Evolutionary conservation across 2,888 invertebrate species (phyloP).

Genomic region (Synanthedon vespiformis): DNA sequence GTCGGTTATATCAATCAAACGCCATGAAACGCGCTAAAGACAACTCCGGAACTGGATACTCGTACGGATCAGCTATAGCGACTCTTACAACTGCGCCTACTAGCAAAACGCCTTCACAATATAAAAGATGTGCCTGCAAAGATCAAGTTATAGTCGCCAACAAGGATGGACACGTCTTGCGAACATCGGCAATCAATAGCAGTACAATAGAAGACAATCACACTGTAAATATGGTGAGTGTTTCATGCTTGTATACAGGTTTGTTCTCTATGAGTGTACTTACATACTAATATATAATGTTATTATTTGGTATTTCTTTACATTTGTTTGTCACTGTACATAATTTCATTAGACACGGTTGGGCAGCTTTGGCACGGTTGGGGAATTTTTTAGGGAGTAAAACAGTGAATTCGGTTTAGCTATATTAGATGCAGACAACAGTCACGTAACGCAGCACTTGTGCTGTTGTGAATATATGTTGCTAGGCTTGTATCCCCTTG

Average conservation of each 20-base stretch:
- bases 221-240: slow-evolving; percentile 35
- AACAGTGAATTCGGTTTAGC: no score
- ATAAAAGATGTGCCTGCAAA: slow-evolving; percentile 30
- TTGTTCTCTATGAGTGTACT: no score
- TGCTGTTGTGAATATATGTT: no score
- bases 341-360: no score
- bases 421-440: no score
- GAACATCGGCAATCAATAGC: slow-evolving; percentile 53
- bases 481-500: no score
- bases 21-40: slow-evolving; percentile 55
- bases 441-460: no score
- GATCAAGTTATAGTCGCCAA: slow-evolving; percentile 24
- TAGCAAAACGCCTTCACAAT: slow-evolving; percentile 18
- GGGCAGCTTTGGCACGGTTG: no score
- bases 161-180: slow-evolving; percentile 39
- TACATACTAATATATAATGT: no score
- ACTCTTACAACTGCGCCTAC: slow-evolving; percentile 24
- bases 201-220: slow-evolving; percentile 30
- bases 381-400: no score
- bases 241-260: not conserved
- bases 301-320: no score
- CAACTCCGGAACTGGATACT: slow-evolving; percentile 53
- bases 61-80: slow-evolving; percentile 50
- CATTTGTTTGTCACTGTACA: no score
- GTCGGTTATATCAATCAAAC: slow-evolving; percentile 36